phyloP scores from a whole-genome alignment of 2,888 invertebrate genomes.

The Pseudococcus viburni region DNA sequence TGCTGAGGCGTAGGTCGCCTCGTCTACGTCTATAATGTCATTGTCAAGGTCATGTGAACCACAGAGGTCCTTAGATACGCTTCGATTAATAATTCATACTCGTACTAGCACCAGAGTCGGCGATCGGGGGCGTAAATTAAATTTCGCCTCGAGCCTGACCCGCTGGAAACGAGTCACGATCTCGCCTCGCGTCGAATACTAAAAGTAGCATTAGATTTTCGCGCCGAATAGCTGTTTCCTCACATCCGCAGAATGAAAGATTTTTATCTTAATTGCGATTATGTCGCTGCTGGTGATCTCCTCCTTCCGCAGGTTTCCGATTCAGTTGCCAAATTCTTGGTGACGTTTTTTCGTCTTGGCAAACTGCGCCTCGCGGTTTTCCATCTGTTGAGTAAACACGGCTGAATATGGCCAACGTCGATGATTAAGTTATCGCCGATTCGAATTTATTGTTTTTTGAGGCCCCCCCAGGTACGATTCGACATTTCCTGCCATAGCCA shows the following conservation, averaged over 20 bases:
- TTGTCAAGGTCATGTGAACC: constrained; percentile 40
- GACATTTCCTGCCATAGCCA: not conserved
- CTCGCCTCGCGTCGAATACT: constrained; percentile 29
- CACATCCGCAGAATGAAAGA: not conserved
- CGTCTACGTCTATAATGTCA: constrained; percentile 9
- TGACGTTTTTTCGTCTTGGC: not conserved
- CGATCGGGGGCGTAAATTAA: constrained; percentile 25
- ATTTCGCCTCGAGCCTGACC: not conserved
- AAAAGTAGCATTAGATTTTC: constrained; percentile 18
- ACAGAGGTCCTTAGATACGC: not conserved
- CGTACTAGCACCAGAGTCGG: too few species aligned
- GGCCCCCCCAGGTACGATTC: not conserved
- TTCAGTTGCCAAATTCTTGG: not conserved
- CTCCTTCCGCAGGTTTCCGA: not conserved
- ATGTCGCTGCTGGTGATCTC: not conserved
- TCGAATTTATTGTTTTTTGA: not conserved
- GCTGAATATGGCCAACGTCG: not conserved
- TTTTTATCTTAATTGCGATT: constrained; percentile 6
- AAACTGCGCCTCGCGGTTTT: not conserved
- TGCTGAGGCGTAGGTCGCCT: constrained; percentile 7
- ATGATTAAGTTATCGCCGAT: not conserved
- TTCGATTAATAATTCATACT: constrained; percentile 25
- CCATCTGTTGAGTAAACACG: not conserved
- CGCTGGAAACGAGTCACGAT: constrained; percentile 9
- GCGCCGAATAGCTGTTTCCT: not conserved